Evolutionary conservation across 2,113 vertebrate species (phyloP), one percentile per base, ranked within the genome.

Genomic region (Cyanistes caeruleus): DNA sequence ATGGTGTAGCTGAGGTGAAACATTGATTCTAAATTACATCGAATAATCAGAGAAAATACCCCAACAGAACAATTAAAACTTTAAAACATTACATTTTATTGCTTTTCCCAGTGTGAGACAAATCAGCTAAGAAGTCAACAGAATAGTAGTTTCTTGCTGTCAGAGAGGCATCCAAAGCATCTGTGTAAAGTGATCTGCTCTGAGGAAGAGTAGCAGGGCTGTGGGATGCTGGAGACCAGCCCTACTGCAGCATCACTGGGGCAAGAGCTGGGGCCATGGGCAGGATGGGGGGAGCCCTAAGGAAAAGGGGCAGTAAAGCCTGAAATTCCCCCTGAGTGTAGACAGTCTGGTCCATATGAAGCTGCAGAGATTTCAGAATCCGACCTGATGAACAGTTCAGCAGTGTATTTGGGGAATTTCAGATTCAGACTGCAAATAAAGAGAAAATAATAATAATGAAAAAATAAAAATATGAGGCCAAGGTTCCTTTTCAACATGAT

Each of bases 401-500:
- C 84, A 62, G 48, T 11, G 16, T 27, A 72, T 78, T 58, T 52
- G 49, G 30, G 30, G 41, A 69, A 33, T 62, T 95, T 94, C 67
- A 44, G 63, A 79, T 76, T 84, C 65, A 79, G 44, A 56, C 46
- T 43, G 53, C 88, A 89, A 69, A 67, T 37, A 70, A 60, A 75
- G 43, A 59, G 33, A 39, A 84, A 93, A 67, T 21, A 39, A 39
- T 39, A 39, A 39, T 39, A 39, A 39, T 31, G 7, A 51, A 20
- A 70, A 59, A 67, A 48, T 39, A 43, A 60, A 48, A n/a, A 35
- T 41, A 39, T 35, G 67, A 87, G 59, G 69, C 51, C 79, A 84
- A 89, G n/a, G 41, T 74, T 95, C 37, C 64, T 95, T 91, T 85
- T 87, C 33, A 85, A 91, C 51, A 69, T 39, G 70, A 93, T 65